Percentiles rank a stretch among this genome's conserved stretches.
Evolutionary conservation across 1,140 invertebrate genomes (phyloP).

Genomic region (Aphaenogaster rudis): DNA sequence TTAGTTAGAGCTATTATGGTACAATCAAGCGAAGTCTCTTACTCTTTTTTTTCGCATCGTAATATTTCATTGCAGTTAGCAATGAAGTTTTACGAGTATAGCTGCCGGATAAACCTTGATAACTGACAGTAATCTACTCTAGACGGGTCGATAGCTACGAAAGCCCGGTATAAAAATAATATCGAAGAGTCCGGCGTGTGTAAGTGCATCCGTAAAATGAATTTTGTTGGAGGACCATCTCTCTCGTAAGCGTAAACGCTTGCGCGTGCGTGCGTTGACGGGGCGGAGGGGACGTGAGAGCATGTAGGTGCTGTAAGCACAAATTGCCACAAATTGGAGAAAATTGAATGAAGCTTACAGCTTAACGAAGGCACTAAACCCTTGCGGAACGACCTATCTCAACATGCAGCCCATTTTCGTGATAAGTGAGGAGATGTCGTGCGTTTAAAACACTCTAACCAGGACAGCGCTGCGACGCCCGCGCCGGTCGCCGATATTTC

Average conservation of each 20-base stretch:
- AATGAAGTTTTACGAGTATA: conserved; percentile 48
- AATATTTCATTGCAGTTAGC: conserved; percentile 50
- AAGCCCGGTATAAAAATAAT: conserved; percentile 69
- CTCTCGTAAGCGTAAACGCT: conserved; percentile 22
- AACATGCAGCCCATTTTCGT: conserved; percentile 82
- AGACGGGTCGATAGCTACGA: conserved; percentile 61
- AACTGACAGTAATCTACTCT: conserved; percentile 67
- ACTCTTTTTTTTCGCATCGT: conserved; percentile 46
- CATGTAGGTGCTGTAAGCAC: conserved; percentile 83
- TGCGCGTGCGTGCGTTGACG: conserved; percentile 52
- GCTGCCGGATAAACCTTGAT: conserved; percentile 62
- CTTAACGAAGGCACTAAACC: conserved; percentile 86
- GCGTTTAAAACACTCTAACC: conserved; percentile 68
- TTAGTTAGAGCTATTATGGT: conserved; percentile 20
- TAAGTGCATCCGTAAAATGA: conserved; percentile 73
- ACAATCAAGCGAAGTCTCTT: conserved; percentile 32
- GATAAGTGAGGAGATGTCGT: conserved; percentile 72
- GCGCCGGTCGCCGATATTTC: background rate
- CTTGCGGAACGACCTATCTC: conserved; percentile 85
- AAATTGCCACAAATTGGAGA: conserved; percentile 87
- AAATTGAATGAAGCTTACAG: conserved; percentile 86
- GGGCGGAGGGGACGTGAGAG: conserved; percentile 70
- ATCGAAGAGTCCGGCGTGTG: conserved; percentile 65
- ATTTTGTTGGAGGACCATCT: conserved; percentile 69
- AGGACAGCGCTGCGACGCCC: conserved; percentile 19